Evolutionary conservation across 2,113 vertebrate genomes (phyloP).

Genomic region (Myxocyprinus asiaticus): DNA sequence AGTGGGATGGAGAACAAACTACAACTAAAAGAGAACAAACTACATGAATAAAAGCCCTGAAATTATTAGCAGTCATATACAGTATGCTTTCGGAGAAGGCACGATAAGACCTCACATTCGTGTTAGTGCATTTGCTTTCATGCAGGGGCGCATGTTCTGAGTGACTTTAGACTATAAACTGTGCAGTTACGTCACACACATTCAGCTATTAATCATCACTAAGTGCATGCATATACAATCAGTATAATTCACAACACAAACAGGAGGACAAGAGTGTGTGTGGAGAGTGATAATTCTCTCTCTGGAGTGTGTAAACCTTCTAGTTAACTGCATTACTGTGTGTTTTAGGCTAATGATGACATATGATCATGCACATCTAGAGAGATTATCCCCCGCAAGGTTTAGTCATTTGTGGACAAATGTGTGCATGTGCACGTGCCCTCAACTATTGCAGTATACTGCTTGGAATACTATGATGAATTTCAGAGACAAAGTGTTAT

Average conservation of each 20-base stretch:
- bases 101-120: background rate
- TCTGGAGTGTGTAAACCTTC: slow-evolving; percentile 25
- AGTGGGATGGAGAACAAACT: background rate
- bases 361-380: slow-evolving; percentile 38
- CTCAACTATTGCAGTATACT: slow-evolving; percentile 4
- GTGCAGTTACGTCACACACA: background rate
- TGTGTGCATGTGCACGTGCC: slow-evolving; percentile 17
- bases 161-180: background rate
- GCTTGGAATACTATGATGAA: background rate
- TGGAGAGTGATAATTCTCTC: slow-evolving; percentile 11
- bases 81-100: too few relatives aligned
- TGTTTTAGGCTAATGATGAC: slow-evolving; percentile 33
- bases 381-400: background rate
- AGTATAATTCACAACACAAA: background rate
- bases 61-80: background rate
- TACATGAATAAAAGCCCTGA: background rate
- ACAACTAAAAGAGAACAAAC: slow-evolving; percentile 4
- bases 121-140: background rate
- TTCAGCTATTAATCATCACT: background rate
- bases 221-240: background rate
- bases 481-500: slow-evolving; percentile 5
- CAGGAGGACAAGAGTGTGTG: background rate
- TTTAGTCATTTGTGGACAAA: background rate
- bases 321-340: slow-evolving; percentile 30
- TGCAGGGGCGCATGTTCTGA: background rate